Evolutionary conservation across 2,113 vertebrate genomes (phyloP).

Genomic region (Pollachius pollachius): DNA sequence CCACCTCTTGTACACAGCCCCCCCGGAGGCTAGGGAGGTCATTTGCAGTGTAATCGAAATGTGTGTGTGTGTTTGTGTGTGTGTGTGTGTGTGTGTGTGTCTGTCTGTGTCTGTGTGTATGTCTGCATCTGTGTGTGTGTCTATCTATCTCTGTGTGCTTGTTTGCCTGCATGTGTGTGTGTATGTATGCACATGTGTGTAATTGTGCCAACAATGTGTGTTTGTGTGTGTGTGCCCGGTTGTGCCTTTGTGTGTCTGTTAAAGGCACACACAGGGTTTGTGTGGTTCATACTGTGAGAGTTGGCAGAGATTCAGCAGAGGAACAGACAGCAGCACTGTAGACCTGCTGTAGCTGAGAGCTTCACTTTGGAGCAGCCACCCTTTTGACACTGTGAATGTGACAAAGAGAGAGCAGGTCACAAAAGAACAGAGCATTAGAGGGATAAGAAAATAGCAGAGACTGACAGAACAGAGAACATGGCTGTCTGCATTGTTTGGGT

Average conservation of each 20-base stretch:
- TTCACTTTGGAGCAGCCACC: constrained; percentile 33
- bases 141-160: neutral
- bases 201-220: too few species aligned
- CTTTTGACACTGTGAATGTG: constrained; percentile 34
- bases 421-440: neutral
- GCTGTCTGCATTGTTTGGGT: too few species aligned
- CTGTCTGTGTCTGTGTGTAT: neutral
- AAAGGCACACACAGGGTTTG: neutral
- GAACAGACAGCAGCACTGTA: constrained; percentile 18
- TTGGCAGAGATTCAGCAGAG: constrained; percentile 37
- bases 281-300: neutral
- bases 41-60: constrained; percentile 39
- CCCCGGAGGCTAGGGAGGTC: constrained; percentile 33
- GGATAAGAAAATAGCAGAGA: neutral
- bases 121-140: neutral
- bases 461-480: neutral
- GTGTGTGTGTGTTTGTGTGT: constrained; percentile 22
- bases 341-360: neutral
- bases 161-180: neutral
- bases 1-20: constrained; percentile 26
- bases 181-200: neutral
- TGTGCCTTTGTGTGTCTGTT: neutral
- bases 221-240: neutral
- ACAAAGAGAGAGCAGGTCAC: neutral
- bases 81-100: constrained; percentile 16